Evolutionary conservation across 2,797 vertebrate species (phyloP), one percentile per base, ranked within the genome.

Genomic region (Microcaecilia unicolor): DNA sequence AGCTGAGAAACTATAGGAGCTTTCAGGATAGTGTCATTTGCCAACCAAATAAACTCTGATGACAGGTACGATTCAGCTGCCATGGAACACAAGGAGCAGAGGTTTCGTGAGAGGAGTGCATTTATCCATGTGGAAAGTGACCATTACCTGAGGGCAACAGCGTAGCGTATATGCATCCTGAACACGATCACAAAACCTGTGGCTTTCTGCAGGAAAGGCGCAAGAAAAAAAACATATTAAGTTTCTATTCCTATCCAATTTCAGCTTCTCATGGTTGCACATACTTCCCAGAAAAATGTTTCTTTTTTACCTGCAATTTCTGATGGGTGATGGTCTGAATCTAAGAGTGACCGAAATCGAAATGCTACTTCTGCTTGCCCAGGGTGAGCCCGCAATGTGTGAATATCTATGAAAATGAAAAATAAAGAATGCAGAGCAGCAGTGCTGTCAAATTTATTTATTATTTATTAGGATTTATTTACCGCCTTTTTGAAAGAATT

Each of bases 161-260:
- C 96, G 87, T 77, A 99, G 78, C 5, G 96, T 99, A 45, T 99
- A 99, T 0, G 95, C 94, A 1, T 99, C 96, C 71, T 99, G 96
- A 33, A 99, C 94, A 36, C 86, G 64, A 44, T 98, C 92, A 52
- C 96, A 99, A 78, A 98, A 98, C 48, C 96, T 76, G 19, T 99
- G 96, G 41, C 93, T 97, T 66, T 96, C 96, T 99, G 65, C 13
- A 50, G 74, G 66, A 67, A 56, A 26, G 7, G 27, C 34, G 7
- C 46, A 22, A 30, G 14, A 7, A 15, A 25, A 11, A 6, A 10
- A 10, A 7, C 0, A 7, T 14, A 11, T 38, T 8, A 9, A 17
- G 11, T 4, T 24, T 19, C 30, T 45, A 24, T 27, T 37, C n/a
- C 3, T 33, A 46, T 14, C 2, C 2, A 11, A n/a, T 22, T 25